Evolutionary conservation across 2,113 vertebrate genomes (phyloP), one percentile per base, ranked within the genome.

Genomic region (Uria aalge): DNA sequence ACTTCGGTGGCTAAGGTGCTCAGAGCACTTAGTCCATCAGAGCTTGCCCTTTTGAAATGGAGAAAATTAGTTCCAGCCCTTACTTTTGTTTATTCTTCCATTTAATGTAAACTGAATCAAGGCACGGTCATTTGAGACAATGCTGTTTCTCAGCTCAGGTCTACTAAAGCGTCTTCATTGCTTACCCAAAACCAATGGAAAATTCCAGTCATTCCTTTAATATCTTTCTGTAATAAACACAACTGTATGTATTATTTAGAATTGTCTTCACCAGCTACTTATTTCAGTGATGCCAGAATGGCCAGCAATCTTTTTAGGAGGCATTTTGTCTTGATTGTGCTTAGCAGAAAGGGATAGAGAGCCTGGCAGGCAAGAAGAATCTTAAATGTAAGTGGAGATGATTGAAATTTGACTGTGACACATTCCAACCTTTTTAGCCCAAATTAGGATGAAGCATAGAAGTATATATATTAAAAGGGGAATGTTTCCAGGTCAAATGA

Each of bases 191-290:
- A 96, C 36, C 30, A 53, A 41, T 75, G 88, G 94, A 97, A 97
- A 94, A 94, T 95, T 96, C 91, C 91, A 75, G 83, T 92, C 43
- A 95, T 94, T 94, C 69, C 92, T 95, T 75, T 68, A 89, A 73
- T 87, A 86, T 73, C 60, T 85, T 92, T 92, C 88, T 72, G 83
- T 72, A 94, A 91, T 94, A 87, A 94, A 87, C 86, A 92, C 13
- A 87, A 26, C 47, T 72, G 21, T 76, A 85, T 96, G 56, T 91
- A 95, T 96, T 91, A 96, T 96, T 95, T 92, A 95, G 95, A 85
- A 85, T 90, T 90, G 29, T 94, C 63, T 90, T 85, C 71, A 80
- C 63, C n/a, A 50, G 50, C 56, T 94, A 60, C 89, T 92, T 94
- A 89, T 95, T 92, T 87, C 69, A 66, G 16, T 68, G 76, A 84